Evolutionary conservation across 2,888 invertebrate species (phyloP), one percentile per base, ranked within the genome.

Genomic region (Macaria liturata): DNA sequence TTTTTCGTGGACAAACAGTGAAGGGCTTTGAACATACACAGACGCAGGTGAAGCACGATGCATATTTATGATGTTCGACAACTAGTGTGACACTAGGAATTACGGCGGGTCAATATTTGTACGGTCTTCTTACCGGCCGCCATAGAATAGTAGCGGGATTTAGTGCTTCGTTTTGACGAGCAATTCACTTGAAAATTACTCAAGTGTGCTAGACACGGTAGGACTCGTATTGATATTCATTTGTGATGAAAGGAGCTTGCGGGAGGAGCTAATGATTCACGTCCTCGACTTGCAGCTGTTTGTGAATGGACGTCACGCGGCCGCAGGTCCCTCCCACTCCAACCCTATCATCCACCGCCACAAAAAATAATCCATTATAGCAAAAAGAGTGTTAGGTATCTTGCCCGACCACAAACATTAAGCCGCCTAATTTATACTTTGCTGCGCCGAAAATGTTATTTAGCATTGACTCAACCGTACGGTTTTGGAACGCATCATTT

Each of bases 41-140:
- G 68, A 68, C 76, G 74, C 81, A 83, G 83, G 81, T 84, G 83
- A 83, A 81, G 80, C 78, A 72, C 79, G 78, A 84, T 90, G 85
- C 88, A 90, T 90, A 91, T 91, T 88, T 86, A 91, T 91, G 83
- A 85, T 76, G 84, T 88, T 81, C 84, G 81, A 86, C 86, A 83
- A 76, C 82, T 78, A 80, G 80, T 75, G 73, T 77, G 76, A 83
- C 84, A 85, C 85, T 80, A 80, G 78, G 79, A 76, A 81, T 77
- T 82, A 84, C 77, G 70, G 69, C 68, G 59, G 69, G 79, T 78
- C 78, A 88, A 88, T 86, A 84, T 88, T 88, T 84, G 78, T 74
- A 71, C 63, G 71, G 68, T 76, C 72, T 79, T 54, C 52, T 80
- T 80, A 78, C 78, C 70, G 74, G 72, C 37, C 72, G 48, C 45